Percentiles rank a stretch among this genome's conserved stretches.
These are phyloP conservation scores for Tenthredo distinguenda DNA, from an alignment of 2,888 invertebrate species.

Conservation along the genomic window DNA sequence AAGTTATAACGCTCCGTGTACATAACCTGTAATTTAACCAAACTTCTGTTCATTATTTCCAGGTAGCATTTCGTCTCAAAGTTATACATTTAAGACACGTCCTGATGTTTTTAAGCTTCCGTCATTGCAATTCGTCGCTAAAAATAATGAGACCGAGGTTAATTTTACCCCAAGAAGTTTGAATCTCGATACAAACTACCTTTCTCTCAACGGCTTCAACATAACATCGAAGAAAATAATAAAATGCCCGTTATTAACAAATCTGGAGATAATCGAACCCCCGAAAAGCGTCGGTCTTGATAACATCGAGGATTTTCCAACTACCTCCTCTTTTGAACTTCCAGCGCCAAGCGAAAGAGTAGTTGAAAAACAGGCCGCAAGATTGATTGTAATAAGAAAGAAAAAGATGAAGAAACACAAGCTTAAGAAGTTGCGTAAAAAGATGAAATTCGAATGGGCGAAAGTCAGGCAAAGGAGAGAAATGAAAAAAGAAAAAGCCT, in stretches of 20 bases:
- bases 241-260: slow-evolving; percentile 64
- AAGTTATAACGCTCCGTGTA: background rate
- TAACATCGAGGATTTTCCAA: slow-evolving; percentile 72
- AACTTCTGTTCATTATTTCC: background rate
- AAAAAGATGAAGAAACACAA: slow-evolving; percentile 95
- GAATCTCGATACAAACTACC: background rate
- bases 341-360: slow-evolving; percentile 76
- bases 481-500: slow-evolving; percentile 87
- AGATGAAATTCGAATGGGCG: slow-evolving; percentile 88
- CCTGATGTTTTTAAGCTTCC: background rate
- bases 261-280: slow-evolving; percentile 69
- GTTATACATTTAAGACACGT: background rate
- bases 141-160: background rate
- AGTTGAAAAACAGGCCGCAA: slow-evolving; percentile 85
- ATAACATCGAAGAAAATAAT: slow-evolving; percentile 48
- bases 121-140: background rate
- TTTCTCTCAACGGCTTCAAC: background rate
- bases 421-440: slow-evolving; percentile 88
- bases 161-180: slow-evolving; percentile 1
- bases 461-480: slow-evolving; percentile 85
- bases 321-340: slow-evolving; percentile 80
- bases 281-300: slow-evolving; percentile 52
- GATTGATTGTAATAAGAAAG: slow-evolving; percentile 88
- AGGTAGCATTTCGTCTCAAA: slow-evolving; percentile 37
- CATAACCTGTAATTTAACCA: background rate